phyloP scores from a whole-genome alignment of 2,113 vertebrate species.

The Sceloporus undulatus region DNA sequence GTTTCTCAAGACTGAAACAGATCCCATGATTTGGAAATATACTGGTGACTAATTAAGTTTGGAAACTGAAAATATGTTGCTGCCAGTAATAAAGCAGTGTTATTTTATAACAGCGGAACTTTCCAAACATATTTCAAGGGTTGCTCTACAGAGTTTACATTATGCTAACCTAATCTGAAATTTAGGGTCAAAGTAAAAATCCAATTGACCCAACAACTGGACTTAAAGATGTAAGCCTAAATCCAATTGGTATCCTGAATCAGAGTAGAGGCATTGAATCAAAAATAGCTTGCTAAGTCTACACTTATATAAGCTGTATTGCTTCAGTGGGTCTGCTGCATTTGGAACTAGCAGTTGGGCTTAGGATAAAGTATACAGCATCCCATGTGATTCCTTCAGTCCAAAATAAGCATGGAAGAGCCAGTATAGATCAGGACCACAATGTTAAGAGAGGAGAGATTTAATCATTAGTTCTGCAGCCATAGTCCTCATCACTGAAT shows the following conservation, averaged over 20 bases:
- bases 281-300: too few relatives aligned
- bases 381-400: neutral
- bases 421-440: neutral
- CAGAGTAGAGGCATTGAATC: too few relatives aligned
- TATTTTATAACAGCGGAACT: neutral
- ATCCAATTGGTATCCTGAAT: too few relatives aligned
- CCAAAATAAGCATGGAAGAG: neutral
- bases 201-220: too few relatives aligned
- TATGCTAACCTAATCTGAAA: neutral
- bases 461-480: neutral
- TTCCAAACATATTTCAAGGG: neutral
- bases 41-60: neutral
- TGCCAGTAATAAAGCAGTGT: too few relatives aligned
- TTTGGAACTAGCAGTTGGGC: too few relatives aligned
- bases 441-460: neutral
- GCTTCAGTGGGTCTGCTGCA: too few relatives aligned
- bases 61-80: neutral
- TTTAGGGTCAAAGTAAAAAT: neutral
- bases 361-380: too few relatives aligned
- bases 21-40: neutral
- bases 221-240: neutral
- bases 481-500: neutral
- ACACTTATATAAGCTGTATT: too few relatives aligned
- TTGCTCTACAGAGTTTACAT: neutral
- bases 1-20: neutral